Conservation (phyloP, 1,140 invertebrate species). For the Trigoniulus corallinus region DNA sequence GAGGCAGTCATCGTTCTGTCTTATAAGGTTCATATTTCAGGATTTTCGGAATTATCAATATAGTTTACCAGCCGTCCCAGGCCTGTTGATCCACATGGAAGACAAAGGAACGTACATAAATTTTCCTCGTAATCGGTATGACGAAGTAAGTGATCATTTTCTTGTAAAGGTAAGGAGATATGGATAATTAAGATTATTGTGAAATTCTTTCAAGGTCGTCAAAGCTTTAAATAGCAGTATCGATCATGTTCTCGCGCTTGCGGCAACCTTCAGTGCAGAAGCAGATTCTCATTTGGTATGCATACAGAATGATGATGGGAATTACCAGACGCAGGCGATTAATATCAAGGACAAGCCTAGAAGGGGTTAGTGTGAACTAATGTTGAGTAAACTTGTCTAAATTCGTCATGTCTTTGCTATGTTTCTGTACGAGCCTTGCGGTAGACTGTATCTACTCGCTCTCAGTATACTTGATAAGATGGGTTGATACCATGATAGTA, state of each 20-base stretch:
- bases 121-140: conserved; percentile 63
- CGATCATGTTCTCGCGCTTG: conserved; percentile 69
- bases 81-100: conserved; percentile 67
- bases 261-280: conserved; percentile 55
- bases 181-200: background rate
- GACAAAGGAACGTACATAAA: conserved; percentile 60
- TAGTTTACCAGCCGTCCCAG: conserved; percentile 55
- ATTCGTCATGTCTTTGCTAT: conserved; percentile 8
- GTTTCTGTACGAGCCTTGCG: conserved; percentile 2
- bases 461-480: conserved; percentile 1
- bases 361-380: conserved; percentile 36
- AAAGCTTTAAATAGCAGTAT: conserved; percentile 60
- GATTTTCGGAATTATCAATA: conserved; percentile 79
- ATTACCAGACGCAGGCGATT: conserved; percentile 67
- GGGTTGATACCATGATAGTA: too few species aligned
- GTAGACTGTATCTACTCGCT: too few species aligned
- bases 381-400: background rate
- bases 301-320: conserved; percentile 55
- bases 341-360: conserved; percentile 67
- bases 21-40: conserved; percentile 19
- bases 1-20: background rate
- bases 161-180: conserved; percentile 2
- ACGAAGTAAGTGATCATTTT: conserved; percentile 37
- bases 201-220: conserved; percentile 33
- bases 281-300: conserved; percentile 80